phyloP scores from a whole-genome alignment of 2,797 vertebrate genomes.

The Leptatherina wallacei region DNA sequence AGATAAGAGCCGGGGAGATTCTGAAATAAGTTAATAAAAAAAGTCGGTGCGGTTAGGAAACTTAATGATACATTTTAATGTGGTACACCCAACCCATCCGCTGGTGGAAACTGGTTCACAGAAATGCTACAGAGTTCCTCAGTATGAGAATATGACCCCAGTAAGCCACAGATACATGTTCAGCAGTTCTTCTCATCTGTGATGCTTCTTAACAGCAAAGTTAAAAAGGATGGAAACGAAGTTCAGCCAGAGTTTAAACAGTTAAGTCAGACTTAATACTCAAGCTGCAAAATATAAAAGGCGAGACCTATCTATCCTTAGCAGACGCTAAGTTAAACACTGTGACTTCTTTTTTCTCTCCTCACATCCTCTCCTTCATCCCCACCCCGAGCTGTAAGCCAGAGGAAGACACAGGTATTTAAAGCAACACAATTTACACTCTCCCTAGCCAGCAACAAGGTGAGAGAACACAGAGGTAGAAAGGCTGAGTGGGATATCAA shows the following conservation, averaged over 20 bases:
- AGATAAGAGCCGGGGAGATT: conserved; percentile 8
- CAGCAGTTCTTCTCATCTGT: conserved; percentile 45
- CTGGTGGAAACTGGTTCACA: conserved; percentile 12
- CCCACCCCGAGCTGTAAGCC: conserved; percentile 54
- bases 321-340: conserved; percentile 61
- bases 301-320: conserved; percentile 62
- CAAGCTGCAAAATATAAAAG: conserved; percentile 49
- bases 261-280: conserved; percentile 65
- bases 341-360: conserved; percentile 47
- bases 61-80: neutral
- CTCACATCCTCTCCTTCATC: conserved; percentile 32
- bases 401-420: conserved; percentile 77
- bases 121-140: conserved; percentile 19
- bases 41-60: conserved; percentile 10
- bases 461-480: conserved; percentile 52
- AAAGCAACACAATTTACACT: conserved; percentile 84
- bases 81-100: neutral
- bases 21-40: conserved; percentile 19
- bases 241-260: conserved; percentile 66
- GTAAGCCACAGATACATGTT: conserved; percentile 44
- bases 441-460: conserved; percentile 55
- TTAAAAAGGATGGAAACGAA: conserved; percentile 49
- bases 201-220: conserved; percentile 55
- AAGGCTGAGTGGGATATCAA: conserved; percentile 47
- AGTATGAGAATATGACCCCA: conserved; percentile 7